phyloP scores from a whole-genome alignment of 2,113 vertebrate species.

The Solenodon paradoxus region DNA sequence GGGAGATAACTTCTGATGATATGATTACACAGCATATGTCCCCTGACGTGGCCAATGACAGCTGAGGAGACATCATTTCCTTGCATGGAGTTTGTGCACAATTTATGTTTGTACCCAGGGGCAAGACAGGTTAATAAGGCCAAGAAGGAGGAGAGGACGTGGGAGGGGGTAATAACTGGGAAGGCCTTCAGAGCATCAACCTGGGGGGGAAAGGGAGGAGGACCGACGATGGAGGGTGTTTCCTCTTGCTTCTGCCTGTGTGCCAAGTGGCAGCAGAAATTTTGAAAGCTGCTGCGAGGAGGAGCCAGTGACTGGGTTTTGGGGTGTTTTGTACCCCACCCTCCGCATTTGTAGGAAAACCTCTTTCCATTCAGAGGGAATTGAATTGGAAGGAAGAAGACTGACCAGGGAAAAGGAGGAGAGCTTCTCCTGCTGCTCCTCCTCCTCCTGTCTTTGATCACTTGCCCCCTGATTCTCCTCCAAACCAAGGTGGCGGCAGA shows the following conservation, averaged over 20 bases:
- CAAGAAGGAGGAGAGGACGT: slow-evolving; percentile 64
- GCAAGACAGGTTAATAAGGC: slow-evolving; percentile 66
- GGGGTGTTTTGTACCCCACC: slow-evolving; percentile 60
- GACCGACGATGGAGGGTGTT: slow-evolving; percentile 60
- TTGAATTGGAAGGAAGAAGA: slow-evolving; percentile 35
- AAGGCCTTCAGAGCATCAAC: slow-evolving; percentile 60
- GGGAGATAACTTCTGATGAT: slow-evolving; percentile 55
- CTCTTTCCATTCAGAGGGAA: slow-evolving; percentile 52
- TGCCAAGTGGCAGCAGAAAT: slow-evolving; percentile 68
- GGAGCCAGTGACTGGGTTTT: slow-evolving; percentile 65
- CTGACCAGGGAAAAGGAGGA: neutral
- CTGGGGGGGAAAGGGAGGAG: slow-evolving; percentile 70
- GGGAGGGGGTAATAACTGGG: slow-evolving; percentile 72
- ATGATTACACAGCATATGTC: slow-evolving; percentile 22
- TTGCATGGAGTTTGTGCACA: slow-evolving; percentile 9
- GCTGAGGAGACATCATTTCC: neutral
- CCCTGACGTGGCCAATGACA: slow-evolving; percentile 55
- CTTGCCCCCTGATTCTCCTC: slow-evolving; percentile 42
- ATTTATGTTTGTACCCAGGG: slow-evolving; percentile 50
- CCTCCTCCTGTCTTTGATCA: slow-evolving; percentile 12
- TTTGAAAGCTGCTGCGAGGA: slow-evolving; percentile 74
- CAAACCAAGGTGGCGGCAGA: slow-evolving; percentile 37
- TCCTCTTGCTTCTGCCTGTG: slow-evolving; percentile 52
- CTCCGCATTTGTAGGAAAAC: slow-evolving; percentile 61
- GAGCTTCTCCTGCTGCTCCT: neutral